Percentiles rank a stretch among this genome's conserved stretches.
Evolutionary conservation across 2,113 vertebrate species (phyloP).

Genomic region (Zosterops japonicus): DNA sequence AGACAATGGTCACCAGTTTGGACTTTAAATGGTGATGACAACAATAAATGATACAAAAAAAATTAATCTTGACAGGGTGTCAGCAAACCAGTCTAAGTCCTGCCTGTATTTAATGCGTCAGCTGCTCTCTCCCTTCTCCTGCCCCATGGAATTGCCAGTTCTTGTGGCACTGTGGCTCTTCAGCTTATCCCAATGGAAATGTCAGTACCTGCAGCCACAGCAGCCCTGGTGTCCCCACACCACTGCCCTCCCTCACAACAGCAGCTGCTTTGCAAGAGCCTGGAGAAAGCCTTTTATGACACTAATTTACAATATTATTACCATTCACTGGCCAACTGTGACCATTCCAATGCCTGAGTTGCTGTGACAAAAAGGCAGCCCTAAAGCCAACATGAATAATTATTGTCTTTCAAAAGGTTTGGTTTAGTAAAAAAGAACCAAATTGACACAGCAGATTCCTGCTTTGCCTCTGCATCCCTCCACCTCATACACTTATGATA

Average conservation of each 20-base stretch:
- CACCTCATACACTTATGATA: fast-evolving
- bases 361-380: neutral
- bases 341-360: neutral
- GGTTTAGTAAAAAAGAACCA: neutral
- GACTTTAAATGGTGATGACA: neutral
- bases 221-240: neutral
- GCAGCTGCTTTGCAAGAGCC: neutral
- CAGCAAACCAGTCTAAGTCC: neutral
- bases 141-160: neutral
- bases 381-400: neutral
- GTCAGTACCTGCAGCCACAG: neutral
- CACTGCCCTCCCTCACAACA: neutral
- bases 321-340: neutral
- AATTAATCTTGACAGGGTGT: neutral
- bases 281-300: neutral
- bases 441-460: neutral
- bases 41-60: neutral
- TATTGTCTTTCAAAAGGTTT: neutral
- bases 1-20: neutral
- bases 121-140: neutral
- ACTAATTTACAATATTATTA: neutral
- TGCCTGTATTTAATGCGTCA: fast-evolving
- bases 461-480: neutral
- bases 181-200: neutral
- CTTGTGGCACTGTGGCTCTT: neutral